Conservation (phyloP, 2,113 vertebrate species). For the Danio rerio region GRCz12tu NC_133194.1:13280001-13280500, state of each 20-base stretch:
- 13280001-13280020: neutral
- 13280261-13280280: neutral
- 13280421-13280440: neutral
- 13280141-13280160: constrained; percentile 14
- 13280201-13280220: neutral
- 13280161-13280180: constrained; percentile 2
- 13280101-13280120: neutral
- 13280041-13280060: neutral
- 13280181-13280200: neutral
- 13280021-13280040: neutral
- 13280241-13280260: neutral
- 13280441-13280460: neutral
- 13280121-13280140: neutral
- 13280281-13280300: constrained; percentile 2
- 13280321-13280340: neutral
- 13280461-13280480: neutral
- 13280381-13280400: constrained; percentile 43
- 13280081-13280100: neutral
- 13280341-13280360: constrained; percentile 41
- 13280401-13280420: neutral
- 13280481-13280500: constrained; percentile 18
- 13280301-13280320: constrained; percentile 20
- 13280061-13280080: neutral
- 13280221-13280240: neutral
- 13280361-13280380: constrained; percentile 13